These are phyloP conservation scores for Macropus fuliginosus DNA, from an alignment of 2,797 vertebrate species.

Conservation along the genomic window DNA sequence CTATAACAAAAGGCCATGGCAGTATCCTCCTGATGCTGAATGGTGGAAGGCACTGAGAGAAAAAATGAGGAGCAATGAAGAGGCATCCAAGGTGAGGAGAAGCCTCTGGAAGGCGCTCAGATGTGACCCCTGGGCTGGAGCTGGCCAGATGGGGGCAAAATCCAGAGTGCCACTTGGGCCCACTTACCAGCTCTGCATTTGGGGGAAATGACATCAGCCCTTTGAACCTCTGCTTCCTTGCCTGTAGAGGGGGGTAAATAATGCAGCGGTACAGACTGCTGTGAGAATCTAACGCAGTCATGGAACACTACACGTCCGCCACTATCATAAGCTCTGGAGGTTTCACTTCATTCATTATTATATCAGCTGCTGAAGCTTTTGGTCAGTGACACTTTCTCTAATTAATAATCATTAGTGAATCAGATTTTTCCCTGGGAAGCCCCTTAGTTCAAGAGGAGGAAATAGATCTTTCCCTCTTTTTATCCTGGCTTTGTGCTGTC, in stretches of 20 bases:
- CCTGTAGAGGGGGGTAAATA: neutral
- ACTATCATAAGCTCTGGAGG: neutral
- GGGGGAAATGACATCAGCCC: neutral
- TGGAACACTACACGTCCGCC: neutral
- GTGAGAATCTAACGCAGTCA: neutral
- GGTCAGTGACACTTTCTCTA: slow-evolving; percentile 18
- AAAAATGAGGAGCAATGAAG: slow-evolving; percentile 90
- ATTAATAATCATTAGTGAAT: neutral
- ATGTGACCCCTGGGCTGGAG: neutral
- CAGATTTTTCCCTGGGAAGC: neutral
- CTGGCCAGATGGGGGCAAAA: neutral
- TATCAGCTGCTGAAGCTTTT: neutral
- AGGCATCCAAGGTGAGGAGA: slow-evolving; percentile 88
- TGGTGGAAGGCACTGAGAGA: slow-evolving; percentile 92
- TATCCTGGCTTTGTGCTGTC: neutral
- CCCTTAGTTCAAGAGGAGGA: slow-evolving; percentile 11
- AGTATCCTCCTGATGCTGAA: slow-evolving; percentile 86
- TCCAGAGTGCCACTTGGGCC: neutral
- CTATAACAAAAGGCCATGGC: slow-evolving; percentile 86
- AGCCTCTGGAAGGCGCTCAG: neutral
- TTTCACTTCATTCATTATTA: neutral
- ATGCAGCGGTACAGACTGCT: neutral
- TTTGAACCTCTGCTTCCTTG: neutral
- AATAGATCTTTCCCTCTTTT: neutral
- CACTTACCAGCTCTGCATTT: neutral